Percentiles rank a stretch among this genome's conserved stretches.
These are phyloP conservation scores for Aphis gossypii DNA, from an alignment of 1,140 invertebrate species.

Conservation along the genomic window DNA sequence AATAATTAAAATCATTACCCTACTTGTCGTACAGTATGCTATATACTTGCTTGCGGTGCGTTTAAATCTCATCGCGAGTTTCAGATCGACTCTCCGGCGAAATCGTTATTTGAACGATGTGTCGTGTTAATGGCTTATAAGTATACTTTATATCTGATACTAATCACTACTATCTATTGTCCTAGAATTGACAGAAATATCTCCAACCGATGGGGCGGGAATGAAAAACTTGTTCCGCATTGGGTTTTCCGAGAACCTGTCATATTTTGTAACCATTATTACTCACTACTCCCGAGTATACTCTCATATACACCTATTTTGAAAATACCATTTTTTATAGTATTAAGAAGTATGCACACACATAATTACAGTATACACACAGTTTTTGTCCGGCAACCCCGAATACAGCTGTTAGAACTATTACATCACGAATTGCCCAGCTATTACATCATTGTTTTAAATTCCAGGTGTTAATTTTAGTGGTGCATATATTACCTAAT, in stretches of 20 bases:
- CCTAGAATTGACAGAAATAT: background rate
- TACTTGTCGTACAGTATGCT: background rate
- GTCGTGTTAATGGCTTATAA: background rate
- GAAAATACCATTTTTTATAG: background rate
- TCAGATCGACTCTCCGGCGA: background rate
- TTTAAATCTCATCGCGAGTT: background rate
- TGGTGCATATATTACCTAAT: too few relatives aligned
- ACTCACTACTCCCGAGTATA: too few relatives aligned
- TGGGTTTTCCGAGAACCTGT: background rate
- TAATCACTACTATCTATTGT: background rate
- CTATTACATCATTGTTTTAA: too few relatives aligned
- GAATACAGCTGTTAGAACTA: too few relatives aligned
- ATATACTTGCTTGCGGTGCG: background rate
- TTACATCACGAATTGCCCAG: too few relatives aligned
- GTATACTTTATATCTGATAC: background rate
- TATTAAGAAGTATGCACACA: too few relatives aligned
- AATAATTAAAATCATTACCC: slow-evolving; percentile 29
- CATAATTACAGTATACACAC: too few relatives aligned
- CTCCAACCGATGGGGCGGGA: too few relatives aligned
- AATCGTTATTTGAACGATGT: background rate
- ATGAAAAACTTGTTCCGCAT: background rate
- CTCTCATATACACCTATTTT: background rate
- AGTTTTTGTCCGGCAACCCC: too few relatives aligned
- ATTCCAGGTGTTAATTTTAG: too few relatives aligned
- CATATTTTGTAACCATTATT: background rate